Base-by-base conservation (phyloP, 2,888 invertebrate genomes). In the Lasioglossum villosulum region DNA sequence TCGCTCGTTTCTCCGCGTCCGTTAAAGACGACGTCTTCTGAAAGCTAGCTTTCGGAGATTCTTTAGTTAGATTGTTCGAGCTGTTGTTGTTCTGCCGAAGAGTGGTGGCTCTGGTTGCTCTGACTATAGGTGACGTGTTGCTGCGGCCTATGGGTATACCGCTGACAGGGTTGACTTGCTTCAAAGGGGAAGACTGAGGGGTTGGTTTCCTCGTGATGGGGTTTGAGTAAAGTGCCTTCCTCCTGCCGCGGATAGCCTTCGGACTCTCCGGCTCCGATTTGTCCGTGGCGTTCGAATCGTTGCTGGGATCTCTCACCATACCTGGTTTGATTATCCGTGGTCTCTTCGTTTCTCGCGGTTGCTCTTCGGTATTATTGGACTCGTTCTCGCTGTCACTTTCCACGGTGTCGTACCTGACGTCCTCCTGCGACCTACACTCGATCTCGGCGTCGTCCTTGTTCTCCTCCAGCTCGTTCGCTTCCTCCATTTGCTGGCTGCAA, bases 161-260 rank as follows among this genome's bases (percentile, higher is more conserved):
- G 48, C 92, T 93, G 5, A 87, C 78, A 8, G 91, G 81, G 39
- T 88, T 90, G 1, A 59, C 78, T 75, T 94, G 94, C 70, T 94
- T 95, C 27, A 93, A 80, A 0, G 95, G 94, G 1, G 94, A 94
- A 0, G 94, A 92, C 52, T 94, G 94, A 4, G 94, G 94, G 0
- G 95, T 94, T 39, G 93, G 82, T 82, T 94, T 95, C 80, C 92
- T 90, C 4, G 93, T 93, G 56, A 92, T 94, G 56, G 94, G 93
- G 76, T 92, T 93, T 78, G 95, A 94, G 93, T 98, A 98, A 66
- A 97, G 95, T 0, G 97, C 96, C 94, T 97, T 97, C 91, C 97
- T 96, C 75, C 97, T 95, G 0, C 97, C 97, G 81, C 97, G 95
- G 48, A 97, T 95, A 0, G 95, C 96, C 93, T 97, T 97, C 0